A percentile compares a stretch with the other conserved stretches of the same genome.
Conservation (phyloP, 2,113 vertebrate species). For the Epinephelus moara region DNA sequence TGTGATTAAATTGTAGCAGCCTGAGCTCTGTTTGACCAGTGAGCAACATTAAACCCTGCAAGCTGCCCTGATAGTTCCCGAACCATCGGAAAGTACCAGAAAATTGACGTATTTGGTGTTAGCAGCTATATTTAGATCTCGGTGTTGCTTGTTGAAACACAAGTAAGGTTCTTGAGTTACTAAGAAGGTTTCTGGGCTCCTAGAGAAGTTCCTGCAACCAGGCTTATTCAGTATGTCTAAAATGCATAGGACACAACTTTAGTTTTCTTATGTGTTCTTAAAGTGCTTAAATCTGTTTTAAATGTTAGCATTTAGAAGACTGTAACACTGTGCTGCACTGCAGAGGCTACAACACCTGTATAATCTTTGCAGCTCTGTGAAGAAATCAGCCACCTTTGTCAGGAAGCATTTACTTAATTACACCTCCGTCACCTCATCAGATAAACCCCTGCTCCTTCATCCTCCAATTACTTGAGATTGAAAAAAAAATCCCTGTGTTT, state of each 20-base stretch:
- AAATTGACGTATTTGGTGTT: neutral
- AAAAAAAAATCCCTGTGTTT: constrained; percentile 1
- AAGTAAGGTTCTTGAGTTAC: neutral
- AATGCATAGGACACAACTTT: neutral
- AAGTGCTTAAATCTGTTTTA: neutral
- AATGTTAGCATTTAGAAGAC: neutral
- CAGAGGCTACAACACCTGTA: neutral
- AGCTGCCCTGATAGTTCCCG: neutral
- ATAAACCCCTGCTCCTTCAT: constrained; percentile 30
- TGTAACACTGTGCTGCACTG: constrained; percentile 4
- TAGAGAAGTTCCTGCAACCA: neutral
- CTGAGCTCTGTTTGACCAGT: neutral
- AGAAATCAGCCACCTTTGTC: constrained; percentile 5
- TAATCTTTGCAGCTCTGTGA: neutral
- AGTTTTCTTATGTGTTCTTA: neutral
- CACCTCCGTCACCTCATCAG: constrained; percentile 31
- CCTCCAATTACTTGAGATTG: neutral
- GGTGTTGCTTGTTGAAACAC: neutral
- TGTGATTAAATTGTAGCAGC: neutral
- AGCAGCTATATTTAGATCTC: neutral
- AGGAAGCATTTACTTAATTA: constrained; percentile 62
- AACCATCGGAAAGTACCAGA: neutral
- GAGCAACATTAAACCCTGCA: neutral
- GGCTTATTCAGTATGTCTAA: neutral
- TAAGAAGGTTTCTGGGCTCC: neutral